These are phyloP conservation scores for Spisula subtruncata DNA, from an alignment of 2,888 invertebrate genomes.

Conservation along the genomic window DNA sequence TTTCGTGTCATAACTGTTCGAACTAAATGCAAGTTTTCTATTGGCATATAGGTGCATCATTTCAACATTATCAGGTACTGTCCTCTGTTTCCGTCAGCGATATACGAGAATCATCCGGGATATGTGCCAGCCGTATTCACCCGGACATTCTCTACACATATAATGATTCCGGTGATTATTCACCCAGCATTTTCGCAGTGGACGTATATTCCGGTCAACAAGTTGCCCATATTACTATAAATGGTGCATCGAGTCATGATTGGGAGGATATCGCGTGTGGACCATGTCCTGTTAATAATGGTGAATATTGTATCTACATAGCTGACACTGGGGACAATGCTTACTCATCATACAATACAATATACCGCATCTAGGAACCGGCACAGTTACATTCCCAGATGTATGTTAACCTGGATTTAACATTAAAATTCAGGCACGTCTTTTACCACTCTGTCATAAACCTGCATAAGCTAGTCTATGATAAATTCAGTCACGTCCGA, in stretches of 20 bases:
- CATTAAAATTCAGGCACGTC: conserved; percentile 65
- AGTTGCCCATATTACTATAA: conserved; percentile 57
- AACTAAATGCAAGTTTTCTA: no score
- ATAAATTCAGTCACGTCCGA: no score
- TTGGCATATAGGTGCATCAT: conserved; percentile 45
- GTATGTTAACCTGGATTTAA: conserved; percentile 58
- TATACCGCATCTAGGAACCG: conserved; percentile 71
- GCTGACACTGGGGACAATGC: conserved; percentile 70
- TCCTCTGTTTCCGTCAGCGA: conserved; percentile 36
- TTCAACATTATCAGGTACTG: conserved; percentile 35
- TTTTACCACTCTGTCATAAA: background rate
- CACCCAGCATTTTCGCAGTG: conserved; percentile 48
- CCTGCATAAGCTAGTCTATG: no score
- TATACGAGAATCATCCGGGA: conserved; percentile 70
- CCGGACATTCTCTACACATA: conserved; percentile 68
- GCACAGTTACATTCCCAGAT: conserved; percentile 31
- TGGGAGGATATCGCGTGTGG: conserved; percentile 77
- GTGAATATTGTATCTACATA: conserved; percentile 50
- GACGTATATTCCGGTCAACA: conserved; percentile 52
- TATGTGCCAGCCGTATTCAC: conserved; percentile 69
- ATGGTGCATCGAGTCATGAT: conserved; percentile 61
- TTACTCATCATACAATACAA: conserved; percentile 59
- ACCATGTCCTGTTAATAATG: conserved; percentile 55
- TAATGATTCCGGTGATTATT: conserved; percentile 70
- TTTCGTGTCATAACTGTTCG: no score